Base-by-base conservation (phyloP, 2,797 vertebrate species). In the Acrossocheilus wenchowensis region DNA sequence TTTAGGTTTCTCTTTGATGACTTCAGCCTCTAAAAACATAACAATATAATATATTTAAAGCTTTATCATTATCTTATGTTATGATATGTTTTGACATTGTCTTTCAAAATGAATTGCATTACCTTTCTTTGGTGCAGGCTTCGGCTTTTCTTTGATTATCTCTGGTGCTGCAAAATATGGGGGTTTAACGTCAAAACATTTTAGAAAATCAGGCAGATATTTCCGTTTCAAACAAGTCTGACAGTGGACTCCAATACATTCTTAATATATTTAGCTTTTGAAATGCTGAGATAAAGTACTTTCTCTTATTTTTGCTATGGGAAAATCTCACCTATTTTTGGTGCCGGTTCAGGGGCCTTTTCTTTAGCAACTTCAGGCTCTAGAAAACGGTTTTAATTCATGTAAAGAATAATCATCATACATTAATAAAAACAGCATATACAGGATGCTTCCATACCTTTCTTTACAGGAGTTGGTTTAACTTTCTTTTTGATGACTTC, bases 381-480 rank as follows among this genome's bases (percentile, higher is more conserved):
- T 89, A 39, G 21, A 78, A 60, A 68, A 89, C 4, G n/a, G 8
- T 8, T 45, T 30, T 30, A 45, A 30, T 30, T 30, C 30, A 30
- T 30, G 30, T 30, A 30, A 30, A 1, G 30, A 30, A 30, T 30
- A 30, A 30, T 30, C 30, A 30, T 30, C 21, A 72, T 43, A 48
- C 15, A 66, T n/a, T 30, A 23, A 60, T 71, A 52, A 6, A 34
- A 41, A 66, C 34, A 43, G n/a, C 19, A 54, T 11, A 54, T 77
- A 21, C 23, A 60, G 2, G n/a, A 26, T 19, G 11, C 36, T 21
- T 45, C 2, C 15, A 83, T 90, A 93, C 91, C 92, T 91, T 92
- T 93, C 79, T 90, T 91, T 52, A 81, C 78, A 86, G 91, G 90
- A 66, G 69, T 41, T 78, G 66, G 74, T 91, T 90, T 93, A 36